These are phyloP conservation scores for Cladorhizidae sp. DNA, from an alignment of 37 sponge, comb jelly and placozoan genomes.

Conservation along the genomic window DNA sequence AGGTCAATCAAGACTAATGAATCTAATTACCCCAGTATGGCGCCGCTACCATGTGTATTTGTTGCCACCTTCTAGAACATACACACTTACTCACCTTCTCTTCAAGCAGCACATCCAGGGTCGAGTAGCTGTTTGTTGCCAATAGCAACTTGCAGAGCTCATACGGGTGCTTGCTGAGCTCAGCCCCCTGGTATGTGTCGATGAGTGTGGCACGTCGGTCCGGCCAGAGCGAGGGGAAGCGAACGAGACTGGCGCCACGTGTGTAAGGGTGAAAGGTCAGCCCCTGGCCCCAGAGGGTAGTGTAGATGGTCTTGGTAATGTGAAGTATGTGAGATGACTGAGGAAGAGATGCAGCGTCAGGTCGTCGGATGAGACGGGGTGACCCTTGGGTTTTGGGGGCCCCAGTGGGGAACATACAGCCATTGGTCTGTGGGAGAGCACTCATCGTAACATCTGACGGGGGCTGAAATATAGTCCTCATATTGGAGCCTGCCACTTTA, in stretches of 20 bases:
- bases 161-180: constrained; percentile 6
- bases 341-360: background rate
- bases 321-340: background rate
- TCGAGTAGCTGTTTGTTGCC: constrained; percentile 32
- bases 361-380: too few species aligned
- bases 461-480: too few species aligned
- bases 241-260: constrained; percentile 3
- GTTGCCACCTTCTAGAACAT: too few species aligned
- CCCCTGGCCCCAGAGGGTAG: constrained; percentile 55
- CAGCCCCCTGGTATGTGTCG: constrained; percentile 33
- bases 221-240: constrained; percentile 49
- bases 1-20: too few species aligned
- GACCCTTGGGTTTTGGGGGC: too few species aligned
- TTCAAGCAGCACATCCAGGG: constrained; percentile 40
- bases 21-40: too few species aligned
- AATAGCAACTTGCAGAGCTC: constrained; percentile 56
- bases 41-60: too few species aligned
- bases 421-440: too few species aligned
- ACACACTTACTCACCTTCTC: constrained; percentile 15
- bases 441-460: too few species aligned
- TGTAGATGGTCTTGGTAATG: constrained; percentile 36
- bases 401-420: too few species aligned
- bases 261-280: constrained; percentile 34
- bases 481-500: too few species aligned
- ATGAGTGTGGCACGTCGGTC: constrained; percentile 13